Base-by-base conservation (phyloP, 2,797 vertebrate genomes). In the Loris lydekkerianus region DNA sequence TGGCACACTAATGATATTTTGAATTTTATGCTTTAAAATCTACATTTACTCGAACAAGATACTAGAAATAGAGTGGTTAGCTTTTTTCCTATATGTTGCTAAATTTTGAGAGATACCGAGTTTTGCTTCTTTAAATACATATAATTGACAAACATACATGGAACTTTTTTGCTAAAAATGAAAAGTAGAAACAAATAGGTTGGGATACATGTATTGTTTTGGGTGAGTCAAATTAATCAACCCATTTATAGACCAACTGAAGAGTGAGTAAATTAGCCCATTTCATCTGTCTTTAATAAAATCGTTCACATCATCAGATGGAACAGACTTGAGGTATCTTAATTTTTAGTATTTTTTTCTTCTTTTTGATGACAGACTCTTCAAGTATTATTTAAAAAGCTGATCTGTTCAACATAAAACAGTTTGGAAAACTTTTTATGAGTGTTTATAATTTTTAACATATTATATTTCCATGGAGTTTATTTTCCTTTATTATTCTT, bases 81-180 rank as follows among this genome's bases (percentile, higher is more conserved):
- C 13, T 75, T 73, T 94, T 69, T 80, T 82, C 89, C 61, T 91
- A 3, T 89, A n/a, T 65, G 63, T 27, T 77, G 77, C 49, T 53
- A 53, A 15, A 53, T 53, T 53, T 53, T 53, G 49, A 53, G 5
- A 76, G 20, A 49, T 37, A 2, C 27, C 8, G 7, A 40, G 11
- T 77, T 87, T 92, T 92, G 9, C 56, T 13, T 49, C 58, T 21
- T 23, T 49, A 67, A 40, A 58, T 7, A n/a, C 27, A 23, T 29
- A 34, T 25, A 34, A 7, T 31, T 78, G 25, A 23, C 89, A 91
- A 94, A 37, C 2, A 78, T 3, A 46, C 0, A 9, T 17, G 37
- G 77, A 53, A 86, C 15, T 84, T 76, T 75, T 61, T 21, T 21
- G 40, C 72, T 6, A 53, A 29, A 72, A 93, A 53, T 21, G 8